A percentile compares a stretch with the other conserved stretches of the same genome.
These are phyloP conservation scores for Mormyrops attenuatus DNA, from an alignment of 2,797 vertebrate genomes.

Conservation along the genomic window DNA sequence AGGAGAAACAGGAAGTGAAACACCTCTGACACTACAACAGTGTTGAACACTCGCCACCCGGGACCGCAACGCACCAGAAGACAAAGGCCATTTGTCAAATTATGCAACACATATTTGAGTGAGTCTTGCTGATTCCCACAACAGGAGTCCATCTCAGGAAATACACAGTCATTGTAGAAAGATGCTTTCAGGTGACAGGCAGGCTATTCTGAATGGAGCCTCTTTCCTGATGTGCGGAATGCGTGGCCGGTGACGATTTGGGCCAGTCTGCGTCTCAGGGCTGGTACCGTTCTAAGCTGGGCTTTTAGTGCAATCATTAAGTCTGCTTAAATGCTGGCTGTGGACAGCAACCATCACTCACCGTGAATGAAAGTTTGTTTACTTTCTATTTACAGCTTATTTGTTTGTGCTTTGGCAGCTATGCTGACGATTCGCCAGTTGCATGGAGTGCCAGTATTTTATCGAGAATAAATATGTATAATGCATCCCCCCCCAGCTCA, in stretches of 20 bases:
- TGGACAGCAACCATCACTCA: background rate
- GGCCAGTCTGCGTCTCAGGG: background rate
- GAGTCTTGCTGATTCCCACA: background rate
- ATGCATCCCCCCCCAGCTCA: conserved; percentile 1
- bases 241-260: background rate
- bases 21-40: background rate
- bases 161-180: background rate
- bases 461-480: conserved; percentile 9
- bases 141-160: background rate
- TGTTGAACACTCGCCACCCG: background rate
- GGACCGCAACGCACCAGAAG: background rate
- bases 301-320: background rate
- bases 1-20: background rate
- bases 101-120: background rate
- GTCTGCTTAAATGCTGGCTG: background rate
- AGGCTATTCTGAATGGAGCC: background rate
- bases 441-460: background rate
- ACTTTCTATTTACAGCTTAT: background rate
- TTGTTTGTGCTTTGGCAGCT: background rate
- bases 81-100: background rate
- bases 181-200: background rate
- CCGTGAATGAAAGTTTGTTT: conserved; percentile 5
- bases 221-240: background rate
- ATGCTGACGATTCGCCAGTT: background rate
- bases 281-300: background rate